Base-by-base conservation (phyloP, 2,888 invertebrate species). In the Heliconius charithonia region DNA sequence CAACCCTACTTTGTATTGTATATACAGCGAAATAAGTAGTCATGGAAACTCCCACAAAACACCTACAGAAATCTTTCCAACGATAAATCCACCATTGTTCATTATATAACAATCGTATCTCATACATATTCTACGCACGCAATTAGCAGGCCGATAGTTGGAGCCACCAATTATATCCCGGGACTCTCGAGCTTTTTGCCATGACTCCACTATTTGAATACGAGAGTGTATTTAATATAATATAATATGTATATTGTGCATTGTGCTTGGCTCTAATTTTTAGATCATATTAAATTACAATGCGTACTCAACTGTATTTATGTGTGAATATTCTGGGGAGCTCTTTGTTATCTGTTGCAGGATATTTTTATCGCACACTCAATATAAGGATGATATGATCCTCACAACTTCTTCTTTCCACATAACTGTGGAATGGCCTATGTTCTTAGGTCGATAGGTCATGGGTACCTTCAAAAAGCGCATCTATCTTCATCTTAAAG, bases 111-210 rank as follows among this genome's bases (percentile, higher is more conserved):
- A 84, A 85, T 91, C 91, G 89, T 89, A 87, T 81, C 88, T 90
- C 92, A 93, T 92, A 82, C 90, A 93, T 93, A 93, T 93, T 93
- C 92, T 90, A 80, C 78, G 81, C 87, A 87, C 89, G 89, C 91
- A 92, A 92, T 93, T 93, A 92, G 91, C 87, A 85, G 86, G 83
- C 85, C 86, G 85, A 86, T 86, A 87, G 87, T 88, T 86, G 86
- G 86, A 87, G 87, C 89, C 87, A 88, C 89, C 92, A 91, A 92
- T 93, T 91, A 92, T 91, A 91, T 90, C 89, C 89, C 87, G 86
- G 87, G 88, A 87, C 88, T 87, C 84, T 84, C 85, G 82, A 85
- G 89, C 86, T 91, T 91, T 92, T 92, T 91, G 89, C 86, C 85
- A 81, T 83, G 84, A 84, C 77, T 80, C 76, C 81, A 82, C 84